Conservation (phyloP, 2,888 invertebrate species). For the Brenthis hecate region DNA sequence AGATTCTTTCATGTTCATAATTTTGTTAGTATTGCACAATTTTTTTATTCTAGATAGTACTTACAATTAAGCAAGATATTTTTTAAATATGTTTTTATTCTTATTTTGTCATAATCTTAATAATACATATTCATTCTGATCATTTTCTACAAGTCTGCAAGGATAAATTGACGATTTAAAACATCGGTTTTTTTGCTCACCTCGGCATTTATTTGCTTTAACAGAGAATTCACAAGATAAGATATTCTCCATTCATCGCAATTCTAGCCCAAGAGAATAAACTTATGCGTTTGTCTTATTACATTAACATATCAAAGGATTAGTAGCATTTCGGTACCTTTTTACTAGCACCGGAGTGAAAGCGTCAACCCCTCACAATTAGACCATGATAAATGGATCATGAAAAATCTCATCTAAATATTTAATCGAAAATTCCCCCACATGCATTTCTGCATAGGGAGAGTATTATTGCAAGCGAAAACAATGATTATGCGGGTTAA, state of each 20-base stretch:
- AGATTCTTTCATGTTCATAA: no score
- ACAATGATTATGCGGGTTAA: slow-evolving; percentile 35
- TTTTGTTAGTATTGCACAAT: no score
- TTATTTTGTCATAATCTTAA: no score
- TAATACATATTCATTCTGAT: no score
- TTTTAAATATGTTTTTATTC: no score
- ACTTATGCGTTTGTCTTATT: slow-evolving; percentile 44
- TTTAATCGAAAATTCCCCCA: slow-evolving; percentile 80
- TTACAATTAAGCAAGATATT: no score
- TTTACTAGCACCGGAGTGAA: slow-evolving; percentile 59
- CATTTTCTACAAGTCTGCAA: no score
- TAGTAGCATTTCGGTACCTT: slow-evolving; percentile 58
- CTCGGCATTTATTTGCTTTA: not conserved
- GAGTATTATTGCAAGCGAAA: slow-evolving; percentile 34
- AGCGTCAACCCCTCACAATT: slow-evolving; percentile 72
- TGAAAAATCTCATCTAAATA: slow-evolving; percentile 82
- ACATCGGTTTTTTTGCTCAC: slow-evolving; percentile 10
- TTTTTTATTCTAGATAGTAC: no score
- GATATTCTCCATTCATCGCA: not conserved
- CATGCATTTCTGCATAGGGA: slow-evolving; percentile 47
- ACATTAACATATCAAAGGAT: slow-evolving; percentile 79
- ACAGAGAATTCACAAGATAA: slow-evolving; percentile 3
- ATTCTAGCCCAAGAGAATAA: slow-evolving; percentile 23
- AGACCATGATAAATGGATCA: slow-evolving; percentile 79
- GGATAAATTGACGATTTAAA: no score